Conservation (phyloP, 2,797 vertebrate species). For the Malacoctenus gilli region DNA sequence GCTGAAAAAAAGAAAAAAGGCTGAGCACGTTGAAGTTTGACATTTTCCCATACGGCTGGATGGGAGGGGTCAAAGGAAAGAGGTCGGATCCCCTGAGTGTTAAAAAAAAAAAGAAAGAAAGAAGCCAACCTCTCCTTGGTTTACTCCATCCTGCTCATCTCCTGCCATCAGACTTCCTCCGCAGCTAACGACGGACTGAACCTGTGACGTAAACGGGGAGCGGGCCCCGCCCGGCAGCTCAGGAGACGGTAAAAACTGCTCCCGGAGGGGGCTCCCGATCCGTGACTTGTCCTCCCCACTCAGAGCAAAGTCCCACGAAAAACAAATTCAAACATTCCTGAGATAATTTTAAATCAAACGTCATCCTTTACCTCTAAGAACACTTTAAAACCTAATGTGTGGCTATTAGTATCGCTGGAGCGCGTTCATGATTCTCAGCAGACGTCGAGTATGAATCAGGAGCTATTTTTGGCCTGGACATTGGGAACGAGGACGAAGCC, state of each 20-base stretch:
- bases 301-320: neutral
- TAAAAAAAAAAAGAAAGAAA: constrained; percentile 3
- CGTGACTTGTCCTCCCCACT: neutral
- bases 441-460: constrained; percentile 7
- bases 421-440: constrained; percentile 13
- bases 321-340: neutral
- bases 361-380: neutral
- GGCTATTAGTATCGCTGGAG: neutral
- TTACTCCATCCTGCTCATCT: constrained; percentile 34
- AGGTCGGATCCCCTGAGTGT: constrained; percentile 52
- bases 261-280: constrained; percentile 7
- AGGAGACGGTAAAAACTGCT: constrained; percentile 33
- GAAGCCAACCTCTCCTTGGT: constrained; percentile 31
- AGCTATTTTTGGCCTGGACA: constrained; percentile 53
- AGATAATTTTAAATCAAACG: neutral
- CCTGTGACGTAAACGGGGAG: constrained; percentile 49
- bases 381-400: neutral
- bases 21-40: constrained; percentile 12
- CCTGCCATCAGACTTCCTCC: constrained; percentile 59
- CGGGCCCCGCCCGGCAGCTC: constrained; percentile 17
- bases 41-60: constrained; percentile 71
- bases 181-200: constrained; percentile 50
- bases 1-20: constrained; percentile 8
- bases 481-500: constrained; percentile 46
- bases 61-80: constrained; percentile 44